phyloP scores from a whole-genome alignment of 30 jellyfish, hydroid and myxozoan genomes.

The Chrysaora quinquecirrha region DNA sequence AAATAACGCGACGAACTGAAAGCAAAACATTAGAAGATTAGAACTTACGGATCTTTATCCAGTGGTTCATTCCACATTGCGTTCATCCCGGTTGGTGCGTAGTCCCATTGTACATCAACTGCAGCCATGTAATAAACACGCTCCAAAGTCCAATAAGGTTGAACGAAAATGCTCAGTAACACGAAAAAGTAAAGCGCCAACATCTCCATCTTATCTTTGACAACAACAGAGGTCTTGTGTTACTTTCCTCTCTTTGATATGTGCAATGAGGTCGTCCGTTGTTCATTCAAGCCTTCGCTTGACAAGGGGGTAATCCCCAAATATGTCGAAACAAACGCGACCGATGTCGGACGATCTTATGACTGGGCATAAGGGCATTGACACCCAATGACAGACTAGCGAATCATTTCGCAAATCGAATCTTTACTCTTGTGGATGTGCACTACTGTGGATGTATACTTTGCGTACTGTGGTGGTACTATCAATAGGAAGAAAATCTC shows the following conservation, averaged over 20 bases:
- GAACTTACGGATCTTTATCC: conserved; percentile 57
- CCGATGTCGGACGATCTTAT: neutral
- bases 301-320: no score
- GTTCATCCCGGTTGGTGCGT: conserved; percentile 59
- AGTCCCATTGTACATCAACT: conserved; percentile 65
- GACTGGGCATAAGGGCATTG: neutral
- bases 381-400: no score
- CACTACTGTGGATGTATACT: no score
- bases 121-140: conserved; percentile 66
- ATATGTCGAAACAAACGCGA: no score
- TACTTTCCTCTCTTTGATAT: neutral
- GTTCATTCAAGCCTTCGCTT: no score
- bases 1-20: no score
- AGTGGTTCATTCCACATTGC: conserved; percentile 24
- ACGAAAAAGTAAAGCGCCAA: neutral
- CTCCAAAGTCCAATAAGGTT: conserved; percentile 13
- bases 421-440: no score
- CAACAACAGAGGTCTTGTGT: neutral
- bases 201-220: conserved; percentile 3
- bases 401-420: no score
- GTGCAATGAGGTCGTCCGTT: neutral
- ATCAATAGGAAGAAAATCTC: no score
- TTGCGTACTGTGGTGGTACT: no score
- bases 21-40: neutral
- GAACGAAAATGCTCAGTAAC: neutral